phyloP scores from a whole-genome alignment of 2,113 vertebrate species.

The Agelaius tricolor region DNA sequence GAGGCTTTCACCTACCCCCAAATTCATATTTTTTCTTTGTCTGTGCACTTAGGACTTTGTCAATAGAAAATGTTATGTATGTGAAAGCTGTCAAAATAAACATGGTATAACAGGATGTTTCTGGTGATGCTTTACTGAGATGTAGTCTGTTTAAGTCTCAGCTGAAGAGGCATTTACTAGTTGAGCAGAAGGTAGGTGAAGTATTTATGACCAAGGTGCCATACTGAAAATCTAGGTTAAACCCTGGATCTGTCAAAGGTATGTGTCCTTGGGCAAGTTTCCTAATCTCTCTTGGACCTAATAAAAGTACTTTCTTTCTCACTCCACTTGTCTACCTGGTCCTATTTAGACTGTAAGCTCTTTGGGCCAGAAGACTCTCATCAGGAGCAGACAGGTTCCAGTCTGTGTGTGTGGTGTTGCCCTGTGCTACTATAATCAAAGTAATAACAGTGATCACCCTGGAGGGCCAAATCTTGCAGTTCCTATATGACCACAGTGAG shows the following conservation, averaged over 20 bases:
- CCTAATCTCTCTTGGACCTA: not conserved
- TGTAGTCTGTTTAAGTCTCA: not conserved
- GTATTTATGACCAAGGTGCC: not conserved
- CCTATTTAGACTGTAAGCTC: not conserved
- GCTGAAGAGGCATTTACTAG: not conserved
- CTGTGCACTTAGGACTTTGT: not conserved
- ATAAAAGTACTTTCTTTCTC: conserved; percentile 23
- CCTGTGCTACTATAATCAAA: conserved; percentile 21
- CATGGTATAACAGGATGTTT: not conserved
- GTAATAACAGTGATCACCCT: conserved; percentile 15
- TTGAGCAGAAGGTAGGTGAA: not conserved
- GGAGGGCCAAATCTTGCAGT: conserved; percentile 1
- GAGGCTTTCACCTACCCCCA: not conserved
- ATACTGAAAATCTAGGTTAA: conserved; percentile 25
- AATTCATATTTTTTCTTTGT: not conserved
- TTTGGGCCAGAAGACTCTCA: conserved; percentile 1
- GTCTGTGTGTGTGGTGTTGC: not conserved
- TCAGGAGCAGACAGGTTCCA: not conserved
- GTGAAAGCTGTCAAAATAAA: not conserved
- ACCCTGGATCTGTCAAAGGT: not conserved
- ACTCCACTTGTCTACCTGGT: conserved; percentile 42
- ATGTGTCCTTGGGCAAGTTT: conserved; percentile 18
- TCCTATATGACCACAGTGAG: not conserved
- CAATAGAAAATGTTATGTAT: not conserved
- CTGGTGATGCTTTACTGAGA: not conserved